These are phyloP conservation scores for Eupithecia pulchellata DNA, from an alignment of 2,888 invertebrate genomes.

Conservation along the genomic window DNA sequence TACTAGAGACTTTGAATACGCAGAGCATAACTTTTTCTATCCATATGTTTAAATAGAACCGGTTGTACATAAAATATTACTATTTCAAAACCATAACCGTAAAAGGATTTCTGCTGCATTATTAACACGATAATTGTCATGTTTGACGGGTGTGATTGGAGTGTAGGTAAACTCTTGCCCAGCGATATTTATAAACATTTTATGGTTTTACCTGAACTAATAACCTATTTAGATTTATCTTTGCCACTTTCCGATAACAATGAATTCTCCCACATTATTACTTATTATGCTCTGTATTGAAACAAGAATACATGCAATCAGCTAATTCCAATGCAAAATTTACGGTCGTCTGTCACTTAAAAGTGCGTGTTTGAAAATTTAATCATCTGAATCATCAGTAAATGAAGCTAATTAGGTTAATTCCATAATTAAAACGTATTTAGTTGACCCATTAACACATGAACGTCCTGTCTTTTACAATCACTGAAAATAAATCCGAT, in stretches of 20 bases:
- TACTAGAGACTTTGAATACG: neutral
- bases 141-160: constrained; percentile 39
- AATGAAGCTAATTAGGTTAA: constrained; percentile 17
- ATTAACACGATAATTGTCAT: constrained; percentile 56
- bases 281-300: constrained; percentile 2
- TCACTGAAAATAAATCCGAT: constrained; percentile 50
- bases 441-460: constrained; percentile 35
- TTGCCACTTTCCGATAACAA: neutral
- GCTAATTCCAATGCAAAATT: constrained; percentile 15
- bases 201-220: neutral
- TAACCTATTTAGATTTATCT: neutral
- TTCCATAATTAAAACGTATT: constrained; percentile 23
- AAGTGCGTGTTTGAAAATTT: constrained; percentile 13
- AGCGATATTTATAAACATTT: constrained; percentile 13
- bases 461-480: constrained; percentile 48
- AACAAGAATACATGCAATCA: neutral
- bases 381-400: constrained; percentile 7
- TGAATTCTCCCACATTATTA: constrained; percentile 15
- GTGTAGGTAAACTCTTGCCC: constrained; percentile 14
- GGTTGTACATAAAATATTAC: constrained; percentile 34
- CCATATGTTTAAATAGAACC: constrained; percentile 32
- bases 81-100: constrained; percentile 46
- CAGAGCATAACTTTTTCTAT: neutral
- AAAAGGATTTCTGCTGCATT: constrained; percentile 57
- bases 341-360: constrained; percentile 1